Conservation (phyloP, 2,888 invertebrate genomes). For the Pollenia labialis region DNA sequence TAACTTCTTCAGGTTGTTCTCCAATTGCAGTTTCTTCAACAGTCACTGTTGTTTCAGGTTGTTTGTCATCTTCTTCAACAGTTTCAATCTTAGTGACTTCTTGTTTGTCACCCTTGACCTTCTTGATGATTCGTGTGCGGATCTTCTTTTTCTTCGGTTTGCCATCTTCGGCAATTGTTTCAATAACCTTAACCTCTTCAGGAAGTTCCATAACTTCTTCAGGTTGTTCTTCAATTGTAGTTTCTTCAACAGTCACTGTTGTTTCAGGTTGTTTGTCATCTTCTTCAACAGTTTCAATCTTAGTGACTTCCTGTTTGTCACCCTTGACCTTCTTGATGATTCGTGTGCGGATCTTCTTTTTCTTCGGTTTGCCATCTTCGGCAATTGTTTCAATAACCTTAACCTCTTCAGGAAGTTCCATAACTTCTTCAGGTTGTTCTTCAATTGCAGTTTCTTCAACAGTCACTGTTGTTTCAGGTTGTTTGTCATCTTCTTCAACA, state of each 20-base stretch:
- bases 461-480: slow-evolving; percentile 32
- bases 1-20: not conserved
- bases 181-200: slow-evolving; percentile 28
- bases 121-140: slow-evolving; percentile 41
- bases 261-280: slow-evolving; percentile 30
- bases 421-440: not conserved
- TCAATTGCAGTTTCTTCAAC: slow-evolving; percentile 19
- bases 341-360: slow-evolving; percentile 36
- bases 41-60: slow-evolving; percentile 37
- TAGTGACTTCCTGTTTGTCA: slow-evolving; percentile 26
- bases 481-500: slow-evolving; percentile 32
- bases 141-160: slow-evolving; percentile 39
- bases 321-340: slow-evolving; percentile 20
- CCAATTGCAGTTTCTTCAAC: slow-evolving; percentile 1
- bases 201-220: slow-evolving; percentile 25
- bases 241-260: slow-evolving; percentile 18
- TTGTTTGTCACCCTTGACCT: slow-evolving; percentile 40
- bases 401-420: slow-evolving; percentile 41
- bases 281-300: slow-evolving; percentile 39
- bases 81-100: slow-evolving; percentile 47
- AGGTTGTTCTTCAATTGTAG: not conserved
- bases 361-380: slow-evolving; percentile 28
- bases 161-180: slow-evolving; percentile 24
- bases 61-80: slow-evolving; percentile 42
- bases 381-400: slow-evolving; percentile 12